Evolutionary conservation across 92 coral and sea anemone species (phyloP).

Genomic region (Pocillopora meandrina): DNA sequence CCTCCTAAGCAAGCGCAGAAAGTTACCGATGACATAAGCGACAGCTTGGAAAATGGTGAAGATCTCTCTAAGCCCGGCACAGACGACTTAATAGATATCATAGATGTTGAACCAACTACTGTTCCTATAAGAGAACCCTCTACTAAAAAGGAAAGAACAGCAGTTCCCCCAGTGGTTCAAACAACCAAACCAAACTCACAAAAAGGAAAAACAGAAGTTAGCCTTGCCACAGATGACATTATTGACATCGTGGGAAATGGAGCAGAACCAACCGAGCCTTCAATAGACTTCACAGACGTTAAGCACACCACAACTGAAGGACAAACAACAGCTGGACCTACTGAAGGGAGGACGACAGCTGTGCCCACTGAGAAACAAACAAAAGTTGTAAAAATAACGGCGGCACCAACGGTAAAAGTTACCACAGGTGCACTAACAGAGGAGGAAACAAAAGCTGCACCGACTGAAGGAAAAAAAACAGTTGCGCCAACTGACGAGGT

Average conservation of each 20-base stretch:
- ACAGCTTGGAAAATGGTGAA: not conserved
- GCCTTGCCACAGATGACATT: not conserved
- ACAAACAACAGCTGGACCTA: not conserved
- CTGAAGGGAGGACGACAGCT: not conserved
- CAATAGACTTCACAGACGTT: not conserved
- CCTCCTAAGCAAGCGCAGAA: conserved; percentile 31
- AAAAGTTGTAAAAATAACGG: not conserved
- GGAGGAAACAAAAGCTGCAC: not conserved
- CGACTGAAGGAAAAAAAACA: not conserved
- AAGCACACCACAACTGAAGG: not conserved
- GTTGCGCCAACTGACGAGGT: not conserved
- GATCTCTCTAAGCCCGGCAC: not conserved
- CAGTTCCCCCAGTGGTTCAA: not conserved
- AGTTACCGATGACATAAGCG: not conserved
- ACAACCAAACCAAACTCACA: not conserved
- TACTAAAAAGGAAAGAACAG: not conserved
- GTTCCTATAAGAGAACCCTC: not conserved
- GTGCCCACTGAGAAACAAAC: not conserved
- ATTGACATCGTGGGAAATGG: not conserved
- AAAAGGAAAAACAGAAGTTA: not conserved
- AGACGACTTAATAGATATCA: not conserved
- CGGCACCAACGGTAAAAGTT: not conserved
- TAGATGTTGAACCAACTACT: conserved; percentile 4
- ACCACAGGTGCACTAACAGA: not conserved
- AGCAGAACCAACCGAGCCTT: not conserved